Percentiles rank a stretch among this genome's conserved stretches.
Conservation (phyloP, 2,888 invertebrate genomes). For the Drosophila sordidula region DNA sequence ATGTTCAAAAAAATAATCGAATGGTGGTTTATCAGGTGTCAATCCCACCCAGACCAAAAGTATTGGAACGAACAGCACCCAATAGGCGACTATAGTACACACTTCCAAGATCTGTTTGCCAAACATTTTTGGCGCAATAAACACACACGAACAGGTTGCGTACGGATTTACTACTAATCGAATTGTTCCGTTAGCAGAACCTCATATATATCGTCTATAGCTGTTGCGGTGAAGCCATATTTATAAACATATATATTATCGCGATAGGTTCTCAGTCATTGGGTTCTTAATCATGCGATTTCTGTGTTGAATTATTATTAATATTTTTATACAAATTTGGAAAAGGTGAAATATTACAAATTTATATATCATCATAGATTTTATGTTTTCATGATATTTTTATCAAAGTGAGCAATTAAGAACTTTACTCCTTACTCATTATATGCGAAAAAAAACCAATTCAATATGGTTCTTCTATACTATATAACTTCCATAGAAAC, state of each 20-base stretch:
- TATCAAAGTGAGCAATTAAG: too few relatives aligned
- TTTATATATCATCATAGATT: neutral
- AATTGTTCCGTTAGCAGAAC: neutral
- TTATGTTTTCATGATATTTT: neutral
- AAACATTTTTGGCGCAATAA: constrained; percentile 25
- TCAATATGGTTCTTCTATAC: too few relatives aligned
- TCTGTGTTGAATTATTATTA: too few relatives aligned
- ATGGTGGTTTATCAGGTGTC: neutral
- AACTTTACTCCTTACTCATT: too few relatives aligned
- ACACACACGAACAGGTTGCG: neutral
- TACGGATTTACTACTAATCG: constrained; percentile 8
- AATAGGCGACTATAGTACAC: constrained; percentile 30
- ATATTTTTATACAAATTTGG: too few relatives aligned
- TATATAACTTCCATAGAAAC: too few relatives aligned
- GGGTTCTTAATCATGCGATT: too few relatives aligned
- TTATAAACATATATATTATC: too few relatives aligned
- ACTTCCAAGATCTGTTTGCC: constrained; percentile 39
- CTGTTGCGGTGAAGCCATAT: constrained; percentile 1
- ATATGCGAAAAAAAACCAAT: too few relatives aligned
- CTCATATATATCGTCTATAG: neutral
- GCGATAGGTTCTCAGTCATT: too few relatives aligned
- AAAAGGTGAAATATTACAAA: too few relatives aligned
- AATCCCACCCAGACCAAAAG: neutral
- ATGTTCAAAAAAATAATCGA: constrained; percentile 8
- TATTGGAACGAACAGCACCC: constrained; percentile 19